Evolutionary conservation across 1,140 invertebrate genomes (phyloP).

Genomic region (Euschistus heros): DNA sequence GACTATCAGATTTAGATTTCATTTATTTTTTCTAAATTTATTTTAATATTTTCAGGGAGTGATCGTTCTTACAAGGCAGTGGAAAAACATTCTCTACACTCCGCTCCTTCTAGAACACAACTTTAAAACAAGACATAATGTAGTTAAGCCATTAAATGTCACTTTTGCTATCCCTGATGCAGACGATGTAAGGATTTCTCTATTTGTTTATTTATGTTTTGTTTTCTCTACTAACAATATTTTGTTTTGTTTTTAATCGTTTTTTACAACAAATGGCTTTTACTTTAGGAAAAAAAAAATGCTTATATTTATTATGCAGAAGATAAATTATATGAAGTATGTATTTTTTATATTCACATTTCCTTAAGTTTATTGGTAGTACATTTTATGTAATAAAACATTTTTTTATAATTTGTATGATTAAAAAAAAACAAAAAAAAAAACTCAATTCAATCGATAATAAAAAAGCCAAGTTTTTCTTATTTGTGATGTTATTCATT

Average conservation of each 20-base stretch:
- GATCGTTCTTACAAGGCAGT: conserved; percentile 83
- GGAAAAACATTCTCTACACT: conserved; percentile 94
- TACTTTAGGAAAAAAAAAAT: too few relatives aligned
- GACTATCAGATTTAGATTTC: conserved; percentile 6
- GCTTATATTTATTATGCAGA: too few relatives aligned
- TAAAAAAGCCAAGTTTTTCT: too few relatives aligned
- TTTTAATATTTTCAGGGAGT: conserved; percentile 53
- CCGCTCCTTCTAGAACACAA: conserved; percentile 82
- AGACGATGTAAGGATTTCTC: conserved; percentile 51
- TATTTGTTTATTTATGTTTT: neutral
- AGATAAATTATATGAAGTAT: too few relatives aligned
- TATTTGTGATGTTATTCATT: too few relatives aligned
- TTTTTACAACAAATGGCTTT: neutral
- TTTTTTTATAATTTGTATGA: too few relatives aligned
- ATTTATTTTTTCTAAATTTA: conserved; percentile 26
- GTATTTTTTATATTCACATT: too few relatives aligned
- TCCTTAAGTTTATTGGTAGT: too few relatives aligned
- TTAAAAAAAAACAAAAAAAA: too few relatives aligned
- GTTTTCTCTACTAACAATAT: neutral
- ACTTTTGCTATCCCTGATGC: conserved; percentile 75
- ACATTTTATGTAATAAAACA: too few relatives aligned
- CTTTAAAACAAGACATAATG: conserved; percentile 60
- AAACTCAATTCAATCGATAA: too few relatives aligned
- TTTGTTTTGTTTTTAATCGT: neutral
- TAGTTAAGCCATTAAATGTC: conserved; percentile 72